Evolutionary conservation across 2,797 vertebrate genomes (phyloP), one percentile per base, ranked within the genome.

Genomic region (Yasuhikotakia modesta): DNA sequence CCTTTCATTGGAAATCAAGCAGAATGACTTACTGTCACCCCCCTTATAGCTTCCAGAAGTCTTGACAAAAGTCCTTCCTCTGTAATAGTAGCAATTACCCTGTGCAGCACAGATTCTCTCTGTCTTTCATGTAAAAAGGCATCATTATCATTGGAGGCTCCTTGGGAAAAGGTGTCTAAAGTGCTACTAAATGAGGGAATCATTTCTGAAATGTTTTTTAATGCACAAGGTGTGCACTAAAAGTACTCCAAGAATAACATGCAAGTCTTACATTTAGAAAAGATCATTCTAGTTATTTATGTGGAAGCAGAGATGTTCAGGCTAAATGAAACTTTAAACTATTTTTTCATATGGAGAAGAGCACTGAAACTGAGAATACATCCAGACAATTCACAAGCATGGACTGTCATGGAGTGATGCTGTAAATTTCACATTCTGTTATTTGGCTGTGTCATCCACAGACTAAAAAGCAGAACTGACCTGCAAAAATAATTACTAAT

Each of bases 41-140:
- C 22, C 30, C 32, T 55, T 52, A 73, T 21, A 69, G 27, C 10
- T 66, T 50, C 16, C 48, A 50, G 14, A 14, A 53, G 61, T n/a
- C 61, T 55, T 43, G 63, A 67, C 22, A 57, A 45, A 67, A 53
- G 32, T 75, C 21, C 32, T 75, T 74, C 64, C 12, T 68, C 12
- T 45, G 35, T 58, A 35, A 68, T 76, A 32, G 22, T 67, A 58
- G 73, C 52, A 48, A 67, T 76, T 68, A 58, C 39, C 35, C 8
- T 19, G 32, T 32, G 64, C 64, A 19, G 17, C 22, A 32, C 39
- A 57, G 12, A 58, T 58, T 67, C 22, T 43, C 19, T 53, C 22
- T 43, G 5, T 53, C 16, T 67, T 58, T 76, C 7, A 46, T 58
- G 52, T 57, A 63, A 67, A 76, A 74, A 76, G 22, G 16, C 67